Base-by-base conservation (phyloP, 2,888 invertebrate genomes). In the Limnephilus lunatus region DNA sequence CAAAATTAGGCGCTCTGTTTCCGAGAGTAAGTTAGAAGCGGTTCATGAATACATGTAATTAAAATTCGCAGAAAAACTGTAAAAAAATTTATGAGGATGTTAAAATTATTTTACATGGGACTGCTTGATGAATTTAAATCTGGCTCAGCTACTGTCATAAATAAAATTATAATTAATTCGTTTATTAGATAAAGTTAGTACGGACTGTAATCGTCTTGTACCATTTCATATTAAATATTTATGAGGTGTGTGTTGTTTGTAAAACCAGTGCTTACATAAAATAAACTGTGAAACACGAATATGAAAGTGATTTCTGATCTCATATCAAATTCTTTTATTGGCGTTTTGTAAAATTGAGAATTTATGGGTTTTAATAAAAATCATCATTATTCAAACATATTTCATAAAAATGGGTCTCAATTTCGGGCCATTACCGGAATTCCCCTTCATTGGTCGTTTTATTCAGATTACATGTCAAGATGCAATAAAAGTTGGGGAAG, bases 311-410 rank as follows among this genome's bases (percentile, higher is more conserved):
- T 68, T 68, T 68, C n/a, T n/a, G 68, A 7, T 68, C 25, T 68
- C 68, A n/a, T n/a, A 25, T 68, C 68, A 68, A 68, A 68, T 68
- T 68, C 25, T 68, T 68, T 68, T 68, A 68, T n/a, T 68, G 68
- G 25, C 68, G 53, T 68, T 68, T 68, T 68, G n/a, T 68, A 68
- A 68, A 68, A 68, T 68, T 25, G 68, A 4, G 32, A 82, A 82
- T 30, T 82, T 35, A 85, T 39, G 85, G 39, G 19, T 25, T 39
- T 32, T n/a, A 85, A 85, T 85, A 85, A 85, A 85, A 85, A 85
- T 85, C 85, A 85, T 39, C 85, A 85, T 85, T 35, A 85, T 32
- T 85, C 44, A 32, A 85, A 39, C 31, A 85, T 85, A 85, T 32
- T 68, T 68, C 32, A 85, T 32, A 82, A 82, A 82, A 32, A 32